Conservation (phyloP, 2,113 vertebrate genomes). For the Mormyrus iriodes region DNA sequence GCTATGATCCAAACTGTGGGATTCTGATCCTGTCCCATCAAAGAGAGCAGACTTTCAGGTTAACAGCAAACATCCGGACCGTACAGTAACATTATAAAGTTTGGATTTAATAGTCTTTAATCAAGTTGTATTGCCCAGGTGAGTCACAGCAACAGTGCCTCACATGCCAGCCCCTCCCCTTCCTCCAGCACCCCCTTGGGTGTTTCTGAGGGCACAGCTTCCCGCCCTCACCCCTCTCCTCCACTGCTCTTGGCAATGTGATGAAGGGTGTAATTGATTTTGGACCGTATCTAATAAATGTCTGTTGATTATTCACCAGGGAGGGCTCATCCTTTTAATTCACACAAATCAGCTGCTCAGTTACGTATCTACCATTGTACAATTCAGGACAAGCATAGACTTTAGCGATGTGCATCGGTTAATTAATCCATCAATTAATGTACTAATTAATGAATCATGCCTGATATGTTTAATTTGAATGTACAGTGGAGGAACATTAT, state of each 20-base stretch:
- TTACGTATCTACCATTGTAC: background rate
- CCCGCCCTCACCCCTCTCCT: too few relatives aligned
- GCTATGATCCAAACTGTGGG: background rate
- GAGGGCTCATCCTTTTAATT: background rate
- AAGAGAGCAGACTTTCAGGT: background rate
- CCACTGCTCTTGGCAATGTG: background rate
- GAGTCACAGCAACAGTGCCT: background rate
- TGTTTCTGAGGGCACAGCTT: background rate
- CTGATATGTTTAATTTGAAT: background rate
- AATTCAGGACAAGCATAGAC: background rate
- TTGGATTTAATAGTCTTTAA: background rate
- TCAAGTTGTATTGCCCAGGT: background rate
- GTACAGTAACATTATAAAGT: background rate
- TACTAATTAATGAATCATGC: background rate
- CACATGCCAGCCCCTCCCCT: background rate
- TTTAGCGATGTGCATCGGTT: background rate
- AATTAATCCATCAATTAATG: background rate
- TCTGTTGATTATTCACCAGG: background rate
- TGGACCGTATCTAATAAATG: background rate
- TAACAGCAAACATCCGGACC: background rate
- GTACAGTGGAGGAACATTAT: background rate
- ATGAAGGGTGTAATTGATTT: background rate
- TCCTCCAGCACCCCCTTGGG: background rate
- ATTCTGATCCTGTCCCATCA: background rate
- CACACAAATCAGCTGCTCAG: background rate